Base-by-base conservation (phyloP, 2,888 invertebrate species). In the Trilocha varians region DNA sequence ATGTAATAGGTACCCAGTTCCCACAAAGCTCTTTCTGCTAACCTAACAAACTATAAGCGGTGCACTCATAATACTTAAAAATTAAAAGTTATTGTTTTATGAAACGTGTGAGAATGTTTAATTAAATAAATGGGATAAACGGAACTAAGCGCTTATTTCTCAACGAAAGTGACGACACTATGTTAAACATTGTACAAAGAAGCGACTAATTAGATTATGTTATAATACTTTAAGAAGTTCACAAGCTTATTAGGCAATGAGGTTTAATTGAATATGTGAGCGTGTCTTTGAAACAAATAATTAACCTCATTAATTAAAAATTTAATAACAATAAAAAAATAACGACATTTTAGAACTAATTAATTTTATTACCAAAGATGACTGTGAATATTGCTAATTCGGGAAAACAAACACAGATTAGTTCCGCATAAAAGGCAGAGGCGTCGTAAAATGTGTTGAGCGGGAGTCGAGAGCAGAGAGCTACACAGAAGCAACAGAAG, bases 61-160 rank as follows among this genome's bases (percentile, higher is more conserved):
- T 68, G 70, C 73, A 72, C 69, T 71, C 76, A 76, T 82, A 79
- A 78, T 74, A 75, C 71, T 77, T 78, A 71, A 83, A 79, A 84
- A 77, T 78, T 80, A 78, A 83, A 78, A 82, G 74, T 84, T 78
- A 83, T 79, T 82, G 78, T 84, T 76, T 68, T 65, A 72, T 66
- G 73, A 71, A 79, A 75, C 68, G 76, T 79, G 83, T 84, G 85
- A 76, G 82, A 82, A 79, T 83, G 76, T 82, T 78, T 83, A 84
- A 80, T 80, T 83, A 80, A 77, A 78, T 83, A 83, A 42, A 80
- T 76, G 71, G 72, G 65, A 69, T 76, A 74, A 77, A 75, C 73
- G 73, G 73, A 75, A 70, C 71, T 67, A 60, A 66, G 59, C 59
- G 57, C 58, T 62, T 57, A 59, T 61, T 65, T 55, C 59, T 47